Base-by-base conservation (phyloP, 2,113 vertebrate genomes). In the Tyrannus savana region DNA sequence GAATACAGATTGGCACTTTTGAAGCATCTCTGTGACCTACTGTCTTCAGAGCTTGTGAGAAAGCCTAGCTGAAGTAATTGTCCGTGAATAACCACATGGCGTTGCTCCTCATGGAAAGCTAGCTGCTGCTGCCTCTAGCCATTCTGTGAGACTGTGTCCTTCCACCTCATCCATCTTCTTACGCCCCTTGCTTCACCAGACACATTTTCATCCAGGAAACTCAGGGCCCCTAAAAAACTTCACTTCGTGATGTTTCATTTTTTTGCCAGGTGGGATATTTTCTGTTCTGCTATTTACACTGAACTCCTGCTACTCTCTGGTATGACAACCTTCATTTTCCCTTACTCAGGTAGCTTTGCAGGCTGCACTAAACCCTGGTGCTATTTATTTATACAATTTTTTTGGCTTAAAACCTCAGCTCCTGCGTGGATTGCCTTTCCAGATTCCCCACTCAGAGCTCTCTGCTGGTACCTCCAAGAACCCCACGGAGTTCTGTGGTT, bases 161-260 rank as follows among this genome's bases (percentile, higher is more conserved):
- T 96, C 95, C 86, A 96, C 91, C 76, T 95, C 93, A 95, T 79
- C 69, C 69, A 69, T 94, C 93, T 95, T 90, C 73, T 62, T 89
- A 94, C 1, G 0, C 55, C 44, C 73, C 33, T 96, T 79, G 73
- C 56, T 95, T 47, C 84, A 87, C 46, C 1, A 42, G 77, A 94
- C 92, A 72, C 14, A 0, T 96, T 97, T 96, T 93, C 86, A 92
- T 96, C 80, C 92, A 94, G 93, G 93, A 95, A 92, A 87, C 31
- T 90, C 72, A 78, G 79, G 90, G 79, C 80, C 86, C 22, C 90
- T 88, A 82, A 90, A 92, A 90, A 84, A 25, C 79, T 78, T 92
- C 23, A 58, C 52, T 90, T 95, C 52, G 73, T 50, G 53, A 69
- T 78, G 35, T 93, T 92, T 93, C 64, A 6, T 75, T 91, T 96